A percentile compares a stretch with the other conserved stretches of the same genome.
Evolutionary conservation across 2,888 invertebrate species (phyloP).

Genomic region (Euspilapteryx auroguttella): DNA sequence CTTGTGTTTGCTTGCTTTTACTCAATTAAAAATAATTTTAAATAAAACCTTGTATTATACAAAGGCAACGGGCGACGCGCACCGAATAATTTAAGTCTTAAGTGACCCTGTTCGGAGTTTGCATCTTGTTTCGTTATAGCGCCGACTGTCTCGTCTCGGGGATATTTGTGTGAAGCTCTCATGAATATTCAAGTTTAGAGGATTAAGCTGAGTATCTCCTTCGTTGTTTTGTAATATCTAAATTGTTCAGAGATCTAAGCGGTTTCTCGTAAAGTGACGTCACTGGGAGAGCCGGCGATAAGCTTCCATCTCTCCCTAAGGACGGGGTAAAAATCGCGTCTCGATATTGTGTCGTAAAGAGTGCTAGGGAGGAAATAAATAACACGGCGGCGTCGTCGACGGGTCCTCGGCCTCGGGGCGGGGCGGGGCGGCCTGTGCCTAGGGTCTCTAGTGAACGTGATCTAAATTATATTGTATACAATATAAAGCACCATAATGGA

Average conservation of each 20-base stretch:
- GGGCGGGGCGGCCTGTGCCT: constrained; percentile 13
- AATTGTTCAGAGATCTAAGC: too few relatives aligned
- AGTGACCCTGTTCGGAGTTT: constrained; percentile 28
- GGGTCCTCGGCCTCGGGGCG: too few relatives aligned
- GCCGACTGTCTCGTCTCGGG: constrained; percentile 29
- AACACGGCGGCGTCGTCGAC: constrained; percentile 23
- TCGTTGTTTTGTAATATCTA: constrained; percentile 1
- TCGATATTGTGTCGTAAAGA: constrained; percentile 42
- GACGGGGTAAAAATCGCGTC: constrained; percentile 33
- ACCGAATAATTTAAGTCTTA: constrained; percentile 37
- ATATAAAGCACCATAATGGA: too few relatives aligned
- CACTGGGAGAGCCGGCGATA: too few relatives aligned
- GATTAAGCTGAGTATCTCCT: constrained; percentile 10
- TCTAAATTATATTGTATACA: too few relatives aligned
- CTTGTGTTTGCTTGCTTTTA: constrained; percentile 42
- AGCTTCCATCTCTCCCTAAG: constrained; percentile 28
- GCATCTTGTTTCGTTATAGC: constrained; percentile 51
- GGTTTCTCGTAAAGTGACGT: too few relatives aligned
- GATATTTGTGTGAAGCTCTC: constrained; percentile 34
- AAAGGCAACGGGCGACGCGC: constrained; percentile 16
- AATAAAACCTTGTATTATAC: too few relatives aligned
- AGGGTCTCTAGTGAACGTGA: too few relatives aligned
- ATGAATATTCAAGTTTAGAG: constrained; percentile 40
- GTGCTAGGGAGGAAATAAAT: constrained; percentile 35
- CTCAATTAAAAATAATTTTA: constrained; percentile 54